Evolutionary conservation across 2,113 vertebrate genomes (phyloP).

Genomic region (Bombycilla garrulus): DNA sequence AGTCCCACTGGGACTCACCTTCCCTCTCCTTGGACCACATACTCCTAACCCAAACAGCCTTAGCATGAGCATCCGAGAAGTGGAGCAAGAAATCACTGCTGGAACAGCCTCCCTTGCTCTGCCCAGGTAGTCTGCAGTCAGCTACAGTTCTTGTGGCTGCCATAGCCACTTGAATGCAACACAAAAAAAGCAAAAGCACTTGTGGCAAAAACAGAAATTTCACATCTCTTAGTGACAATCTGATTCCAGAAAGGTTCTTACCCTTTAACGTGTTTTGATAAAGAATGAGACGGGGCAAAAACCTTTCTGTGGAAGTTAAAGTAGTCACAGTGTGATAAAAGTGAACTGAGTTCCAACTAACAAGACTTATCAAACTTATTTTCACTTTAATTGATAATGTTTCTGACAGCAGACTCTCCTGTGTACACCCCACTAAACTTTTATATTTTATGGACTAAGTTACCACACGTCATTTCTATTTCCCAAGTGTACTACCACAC

Average conservation of each 20-base stretch:
- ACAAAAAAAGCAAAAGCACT: neutral
- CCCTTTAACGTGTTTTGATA: neutral
- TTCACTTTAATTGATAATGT: neutral
- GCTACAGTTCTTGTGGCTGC: neutral
- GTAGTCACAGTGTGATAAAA: neutral
- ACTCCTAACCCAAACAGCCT: neutral
- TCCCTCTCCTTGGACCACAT: neutral
- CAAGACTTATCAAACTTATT: neutral
- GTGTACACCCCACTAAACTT: neutral
- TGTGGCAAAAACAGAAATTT: neutral
- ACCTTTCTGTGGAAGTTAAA: neutral
- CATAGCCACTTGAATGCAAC: rapidly evolving
- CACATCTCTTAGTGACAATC: neutral
- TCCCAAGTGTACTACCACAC: neutral
- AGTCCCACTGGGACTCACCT: neutral
- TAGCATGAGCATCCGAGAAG: neutral
- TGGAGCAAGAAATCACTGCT: neutral
- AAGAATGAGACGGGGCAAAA: neutral
- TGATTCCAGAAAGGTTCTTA: neutral
- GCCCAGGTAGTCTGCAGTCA: neutral
- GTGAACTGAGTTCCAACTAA: neutral
- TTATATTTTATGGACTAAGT: rapidly evolving
- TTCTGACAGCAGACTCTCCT: neutral
- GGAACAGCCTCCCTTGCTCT: rapidly evolving
- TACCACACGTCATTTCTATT: rapidly evolving